A percentile compares a stretch with the other conserved stretches of the same genome.
These are phyloP conservation scores for Chalcis sispes DNA, from an alignment of 2,888 invertebrate species.

Conservation along the genomic window DNA sequence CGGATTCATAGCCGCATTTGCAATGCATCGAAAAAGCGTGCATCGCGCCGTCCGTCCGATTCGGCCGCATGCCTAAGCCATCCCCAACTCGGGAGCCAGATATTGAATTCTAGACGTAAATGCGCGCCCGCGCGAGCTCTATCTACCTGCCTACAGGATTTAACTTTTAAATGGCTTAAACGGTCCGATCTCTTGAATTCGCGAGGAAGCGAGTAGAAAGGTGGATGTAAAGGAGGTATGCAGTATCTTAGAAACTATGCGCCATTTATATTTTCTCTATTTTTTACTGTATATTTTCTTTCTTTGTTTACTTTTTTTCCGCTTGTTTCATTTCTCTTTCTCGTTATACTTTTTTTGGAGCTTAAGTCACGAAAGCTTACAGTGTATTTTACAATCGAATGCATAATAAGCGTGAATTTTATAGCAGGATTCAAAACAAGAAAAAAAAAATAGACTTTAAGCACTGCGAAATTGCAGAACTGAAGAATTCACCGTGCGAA, in stretches of 20 bases:
- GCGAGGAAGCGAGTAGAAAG: conserved; percentile 9
- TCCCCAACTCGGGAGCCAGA: conserved; percentile 54
- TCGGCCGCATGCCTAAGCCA: conserved; percentile 55
- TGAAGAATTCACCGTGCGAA: not conserved
- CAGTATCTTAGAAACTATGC: not conserved
- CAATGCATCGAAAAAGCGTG: conserved; percentile 65
- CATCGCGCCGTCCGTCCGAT: conserved; percentile 56
- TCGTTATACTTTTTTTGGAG: not conserved
- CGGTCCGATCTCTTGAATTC: conserved; percentile 34
- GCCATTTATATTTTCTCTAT: not conserved
- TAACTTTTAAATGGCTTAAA: conserved; percentile 64
- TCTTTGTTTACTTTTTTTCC: not conserved
- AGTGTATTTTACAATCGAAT: no score
- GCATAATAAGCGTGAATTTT: no score
- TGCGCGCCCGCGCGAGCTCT: no score
- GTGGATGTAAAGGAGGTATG: not conserved
- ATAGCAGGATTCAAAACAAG: not conserved
- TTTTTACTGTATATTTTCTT: not conserved
- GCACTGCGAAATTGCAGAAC: not conserved
- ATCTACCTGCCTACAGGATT: no score
- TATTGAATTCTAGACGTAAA: conserved; percentile 61
- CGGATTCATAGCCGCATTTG: conserved; percentile 64
- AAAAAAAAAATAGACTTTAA: not conserved
- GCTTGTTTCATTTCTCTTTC: not conserved
- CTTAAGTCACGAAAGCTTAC: not conserved